A percentile compares a stretch with the other conserved stretches of the same genome.
Conservation (phyloP, 1,140 invertebrate genomes). For the Rhyacophila brunnea region DNA sequence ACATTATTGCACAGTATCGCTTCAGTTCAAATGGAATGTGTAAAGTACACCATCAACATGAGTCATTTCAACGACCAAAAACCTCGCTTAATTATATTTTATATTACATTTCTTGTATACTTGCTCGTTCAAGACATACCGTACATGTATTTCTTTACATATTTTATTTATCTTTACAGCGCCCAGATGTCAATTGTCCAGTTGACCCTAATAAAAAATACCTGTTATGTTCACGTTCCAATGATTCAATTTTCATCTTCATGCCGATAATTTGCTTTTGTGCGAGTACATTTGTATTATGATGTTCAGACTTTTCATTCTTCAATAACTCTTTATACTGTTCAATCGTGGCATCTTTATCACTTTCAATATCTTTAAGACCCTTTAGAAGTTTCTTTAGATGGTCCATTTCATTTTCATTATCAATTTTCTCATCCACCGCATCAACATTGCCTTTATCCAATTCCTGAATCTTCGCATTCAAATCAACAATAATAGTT, state of each 20-base stretch:
- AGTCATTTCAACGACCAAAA: no score
- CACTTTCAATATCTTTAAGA: slow-evolving; percentile 45
- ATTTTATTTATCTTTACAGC: no score
- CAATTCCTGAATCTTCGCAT: slow-evolving; percentile 36
- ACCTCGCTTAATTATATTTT: no score
- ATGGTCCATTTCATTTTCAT: slow-evolving; percentile 16
- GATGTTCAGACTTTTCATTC: slow-evolving; percentile 45
- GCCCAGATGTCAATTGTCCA: no score
- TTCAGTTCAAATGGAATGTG: no score
- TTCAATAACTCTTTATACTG: slow-evolving; percentile 47
- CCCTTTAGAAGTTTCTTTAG: slow-evolving; percentile 38
- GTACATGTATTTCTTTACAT: no score
- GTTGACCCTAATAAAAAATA: no score
- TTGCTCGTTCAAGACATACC: no score
- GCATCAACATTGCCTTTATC: slow-evolving; percentile 37
- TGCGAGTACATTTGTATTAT: slow-evolving; percentile 35
- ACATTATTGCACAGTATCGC: no score
- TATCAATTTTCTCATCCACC: slow-evolving; percentile 38
- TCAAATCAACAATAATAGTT: slow-evolving; percentile 36
- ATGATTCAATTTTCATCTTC: slow-evolving; percentile 40
- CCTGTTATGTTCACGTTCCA: slow-evolving; percentile 45
- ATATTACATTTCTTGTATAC: no score
- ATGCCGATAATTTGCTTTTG: slow-evolving; percentile 40
- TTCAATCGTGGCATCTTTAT: slow-evolving; percentile 43
- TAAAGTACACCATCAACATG: no score